Evolutionary conservation across 1,140 invertebrate genomes (phyloP).

Genomic region (Rhopalosiphum maidis): DNA sequence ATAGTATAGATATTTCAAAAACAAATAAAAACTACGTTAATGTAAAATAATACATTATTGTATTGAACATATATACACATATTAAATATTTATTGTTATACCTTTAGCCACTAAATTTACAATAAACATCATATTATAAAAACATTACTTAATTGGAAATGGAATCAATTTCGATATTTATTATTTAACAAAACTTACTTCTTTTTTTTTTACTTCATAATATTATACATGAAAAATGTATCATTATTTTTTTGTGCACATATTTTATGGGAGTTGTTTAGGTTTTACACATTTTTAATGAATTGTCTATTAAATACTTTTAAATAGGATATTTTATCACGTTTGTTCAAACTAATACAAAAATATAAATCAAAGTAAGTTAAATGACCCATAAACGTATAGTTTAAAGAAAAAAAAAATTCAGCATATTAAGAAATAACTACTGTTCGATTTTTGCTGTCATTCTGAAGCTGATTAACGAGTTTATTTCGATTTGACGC

Average conservation of each 20-base stretch:
- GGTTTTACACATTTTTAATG: not conserved
- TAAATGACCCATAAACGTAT: not conserved
- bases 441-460: constrained; percentile 37
- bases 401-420: not conserved
- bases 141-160: too few species aligned
- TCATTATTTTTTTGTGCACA: not conserved
- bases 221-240: not conserved
- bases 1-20: too few species aligned
- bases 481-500: constrained; percentile 35
- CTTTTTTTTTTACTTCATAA: not conserved
- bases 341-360: not conserved
- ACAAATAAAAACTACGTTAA: too few species aligned
- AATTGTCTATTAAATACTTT: not conserved
- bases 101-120: too few species aligned
- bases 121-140: too few species aligned
- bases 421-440: not conserved
- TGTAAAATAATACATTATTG: too few species aligned
- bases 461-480: constrained; percentile 36
- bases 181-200: not conserved
- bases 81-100: too few species aligned
- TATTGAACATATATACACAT: too few species aligned
- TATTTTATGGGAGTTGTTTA: not conserved
- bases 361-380: not conserved
- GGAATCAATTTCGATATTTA: too few species aligned
- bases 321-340: not conserved